Evolutionary conservation across 2,888 invertebrate genomes (phyloP).

Genomic region (Teleogryllus oceanicus): DNA sequence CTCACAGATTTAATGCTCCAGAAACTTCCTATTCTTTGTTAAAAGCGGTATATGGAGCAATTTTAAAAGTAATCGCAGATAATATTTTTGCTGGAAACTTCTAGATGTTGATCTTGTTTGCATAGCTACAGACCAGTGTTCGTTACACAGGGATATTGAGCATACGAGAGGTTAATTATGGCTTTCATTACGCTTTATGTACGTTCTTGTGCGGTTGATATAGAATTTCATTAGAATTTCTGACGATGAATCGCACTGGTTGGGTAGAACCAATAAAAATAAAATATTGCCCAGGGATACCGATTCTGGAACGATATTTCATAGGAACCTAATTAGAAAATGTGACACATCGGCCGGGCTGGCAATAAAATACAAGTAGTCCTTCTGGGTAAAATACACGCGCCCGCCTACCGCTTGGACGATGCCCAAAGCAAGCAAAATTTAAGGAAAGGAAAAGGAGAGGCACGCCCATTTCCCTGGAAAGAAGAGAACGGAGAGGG

Average conservation of each 20-base stretch:
- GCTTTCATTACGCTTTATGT: not conserved
- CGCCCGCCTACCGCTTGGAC: not conserved
- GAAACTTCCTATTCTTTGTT: too few species aligned
- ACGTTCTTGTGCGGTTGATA: constrained; percentile 18
- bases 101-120: too few species aligned
- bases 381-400: too few species aligned
- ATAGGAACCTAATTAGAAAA: constrained; percentile 5
- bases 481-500: not conserved
- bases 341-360: not conserved
- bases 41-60: too few species aligned
- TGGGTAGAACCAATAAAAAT: not conserved
- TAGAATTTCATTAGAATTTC: constrained; percentile 7
- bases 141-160: too few species aligned
- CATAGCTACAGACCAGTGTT: too few species aligned
- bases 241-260: not conserved
- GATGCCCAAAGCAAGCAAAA: not conserved
- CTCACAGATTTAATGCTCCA: too few species aligned
- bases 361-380: not conserved
- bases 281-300: not conserved
- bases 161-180: not conserved
- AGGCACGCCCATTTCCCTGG: not conserved
- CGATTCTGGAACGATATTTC: not conserved
- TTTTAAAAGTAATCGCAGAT: too few species aligned
- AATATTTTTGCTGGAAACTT: too few species aligned
- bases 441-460: not conserved